Evolutionary conservation across 2,888 invertebrate species (phyloP).

Genomic region (Cataglyphis rosenhaueri): DNA sequence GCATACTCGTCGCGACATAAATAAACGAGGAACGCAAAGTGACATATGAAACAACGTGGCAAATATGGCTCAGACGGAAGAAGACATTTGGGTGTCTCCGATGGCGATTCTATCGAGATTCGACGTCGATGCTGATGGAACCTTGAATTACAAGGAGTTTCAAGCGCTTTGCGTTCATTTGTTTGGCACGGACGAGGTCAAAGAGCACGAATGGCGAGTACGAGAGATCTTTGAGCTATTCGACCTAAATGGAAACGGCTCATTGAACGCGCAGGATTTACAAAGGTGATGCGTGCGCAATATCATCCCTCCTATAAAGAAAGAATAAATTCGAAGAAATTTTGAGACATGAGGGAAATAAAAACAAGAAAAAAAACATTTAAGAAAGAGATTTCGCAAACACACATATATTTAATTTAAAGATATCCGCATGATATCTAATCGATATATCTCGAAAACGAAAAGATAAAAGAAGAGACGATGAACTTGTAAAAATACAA

Average conservation of each 20-base stretch:
- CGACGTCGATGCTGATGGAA: background rate
- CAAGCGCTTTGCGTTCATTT: conserved; percentile 73
- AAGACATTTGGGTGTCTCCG: background rate
- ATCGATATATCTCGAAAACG: background rate
- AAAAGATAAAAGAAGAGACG: background rate
- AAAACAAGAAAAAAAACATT: background rate
- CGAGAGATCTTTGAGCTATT: conserved; percentile 92
- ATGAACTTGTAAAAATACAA: background rate
- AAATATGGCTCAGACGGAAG: background rate
- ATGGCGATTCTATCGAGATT: conserved; percentile 5
- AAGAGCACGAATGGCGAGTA: conserved; percentile 87
- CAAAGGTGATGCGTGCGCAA: conserved; percentile 80
- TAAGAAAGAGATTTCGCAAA: background rate
- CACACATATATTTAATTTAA: background rate
- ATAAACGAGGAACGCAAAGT: background rate
- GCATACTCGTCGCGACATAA: background rate
- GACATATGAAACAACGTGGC: background rate
- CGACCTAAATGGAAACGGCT: conserved; percentile 91
- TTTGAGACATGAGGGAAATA: background rate
- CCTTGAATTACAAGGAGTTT: conserved; percentile 74
- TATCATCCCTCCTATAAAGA: background rate
- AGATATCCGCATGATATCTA: background rate
- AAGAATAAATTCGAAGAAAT: background rate
- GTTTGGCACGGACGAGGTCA: conserved; percentile 73
- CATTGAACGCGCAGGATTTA: conserved; percentile 92